Conservation (phyloP, 2,113 vertebrate genomes). For the Cebus imitator region DNA sequence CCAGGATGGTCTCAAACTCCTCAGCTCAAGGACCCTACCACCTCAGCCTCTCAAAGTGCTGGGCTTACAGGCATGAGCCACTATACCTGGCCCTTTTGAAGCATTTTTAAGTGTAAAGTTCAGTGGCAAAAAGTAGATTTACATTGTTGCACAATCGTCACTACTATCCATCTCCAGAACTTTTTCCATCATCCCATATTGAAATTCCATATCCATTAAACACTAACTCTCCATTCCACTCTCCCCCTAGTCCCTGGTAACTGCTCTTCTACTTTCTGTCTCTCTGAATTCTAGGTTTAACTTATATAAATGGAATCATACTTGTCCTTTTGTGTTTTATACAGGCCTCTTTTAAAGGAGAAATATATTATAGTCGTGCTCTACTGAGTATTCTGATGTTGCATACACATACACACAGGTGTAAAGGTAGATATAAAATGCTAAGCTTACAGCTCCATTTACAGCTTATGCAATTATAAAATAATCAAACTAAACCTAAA, state of each 20-base stretch:
- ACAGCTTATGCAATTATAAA: slow-evolving; percentile 34
- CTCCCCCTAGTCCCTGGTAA: background rate
- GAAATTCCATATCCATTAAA: background rate
- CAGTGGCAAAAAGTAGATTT: background rate
- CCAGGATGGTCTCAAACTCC: too few species aligned
- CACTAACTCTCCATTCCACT: background rate
- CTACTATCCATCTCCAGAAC: background rate
- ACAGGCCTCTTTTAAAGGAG: slow-evolving; percentile 19
- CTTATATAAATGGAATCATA: background rate
- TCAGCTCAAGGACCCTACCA: too few species aligned
- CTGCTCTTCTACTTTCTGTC: background rate
- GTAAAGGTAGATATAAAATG: background rate
- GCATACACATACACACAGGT: background rate
- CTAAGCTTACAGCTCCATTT: background rate
- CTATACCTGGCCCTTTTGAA: too few species aligned
- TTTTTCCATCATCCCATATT: background rate
- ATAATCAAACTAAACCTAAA: slow-evolving; percentile 9
- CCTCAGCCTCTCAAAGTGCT: too few species aligned
- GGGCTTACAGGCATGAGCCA: too few species aligned
- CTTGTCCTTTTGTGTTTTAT: slow-evolving; percentile 19
- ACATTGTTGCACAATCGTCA: background rate
- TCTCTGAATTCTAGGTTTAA: background rate
- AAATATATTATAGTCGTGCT: background rate
- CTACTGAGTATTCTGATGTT: background rate
- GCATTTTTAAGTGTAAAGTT: background rate